Percentiles rank a stretch among this genome's conserved stretches.
phyloP scores from a whole-genome alignment of 2,888 invertebrate genomes.

The Heliconius erato region DNA sequence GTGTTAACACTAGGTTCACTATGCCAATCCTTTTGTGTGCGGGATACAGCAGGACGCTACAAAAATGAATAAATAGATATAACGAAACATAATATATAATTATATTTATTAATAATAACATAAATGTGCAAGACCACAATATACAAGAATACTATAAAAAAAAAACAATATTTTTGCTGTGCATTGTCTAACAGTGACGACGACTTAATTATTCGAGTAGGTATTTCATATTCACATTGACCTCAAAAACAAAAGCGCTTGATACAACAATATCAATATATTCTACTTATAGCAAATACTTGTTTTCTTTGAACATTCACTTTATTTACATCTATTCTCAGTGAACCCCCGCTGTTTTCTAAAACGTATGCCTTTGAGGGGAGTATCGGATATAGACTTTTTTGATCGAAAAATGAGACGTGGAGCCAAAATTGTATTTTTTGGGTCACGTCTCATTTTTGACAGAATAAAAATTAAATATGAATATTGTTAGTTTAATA shows the following conservation, averaged over 20 bases:
- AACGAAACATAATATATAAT: too few relatives aligned
- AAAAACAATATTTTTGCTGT: too few relatives aligned
- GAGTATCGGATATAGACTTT: not conserved
- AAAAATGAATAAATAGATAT: too few relatives aligned
- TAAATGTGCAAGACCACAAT: too few relatives aligned
- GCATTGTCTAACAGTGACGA: too few relatives aligned
- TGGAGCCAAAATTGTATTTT: not conserved
- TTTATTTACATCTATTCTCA: slow-evolving; percentile 18
- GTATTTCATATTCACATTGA: slow-evolving; percentile 23
- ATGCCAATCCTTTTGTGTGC: too few relatives aligned
- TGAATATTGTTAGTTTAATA: not conserved
- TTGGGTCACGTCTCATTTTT: not conserved
- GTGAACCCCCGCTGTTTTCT: not conserved
- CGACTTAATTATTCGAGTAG: slow-evolving; percentile 1
- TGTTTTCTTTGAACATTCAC: slow-evolving; percentile 10
- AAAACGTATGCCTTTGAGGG: not conserved
- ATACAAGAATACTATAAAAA: too few relatives aligned
- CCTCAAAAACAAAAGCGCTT: slow-evolving; percentile 23
- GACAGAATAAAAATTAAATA: not conserved
- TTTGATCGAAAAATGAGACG: slow-evolving; percentile 6
- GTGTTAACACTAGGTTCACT: too few relatives aligned
- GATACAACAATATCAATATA: slow-evolving; percentile 18
- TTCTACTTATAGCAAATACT: not conserved
- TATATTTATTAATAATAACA: too few relatives aligned
- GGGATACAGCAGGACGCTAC: too few relatives aligned